phyloP scores from a whole-genome alignment of 2,888 invertebrate genomes.

The Drosophila nr. perissopoda region DNA sequence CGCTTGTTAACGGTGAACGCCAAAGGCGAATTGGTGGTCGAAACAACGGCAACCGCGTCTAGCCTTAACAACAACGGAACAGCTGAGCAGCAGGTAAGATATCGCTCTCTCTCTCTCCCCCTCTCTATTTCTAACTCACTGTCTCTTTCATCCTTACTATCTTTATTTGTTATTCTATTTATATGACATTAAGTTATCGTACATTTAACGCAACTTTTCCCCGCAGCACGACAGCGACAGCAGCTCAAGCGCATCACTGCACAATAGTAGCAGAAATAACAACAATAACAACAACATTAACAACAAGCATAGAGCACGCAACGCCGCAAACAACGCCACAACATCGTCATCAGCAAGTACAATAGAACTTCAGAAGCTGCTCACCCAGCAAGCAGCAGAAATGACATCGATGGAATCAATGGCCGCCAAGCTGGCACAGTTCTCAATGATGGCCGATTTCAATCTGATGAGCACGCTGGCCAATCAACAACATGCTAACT shows the following conservation, averaged over 20 bases:
- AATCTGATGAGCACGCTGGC: constrained; percentile 69
- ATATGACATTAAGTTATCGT: constrained; percentile 41
- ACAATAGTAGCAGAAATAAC: constrained; percentile 43
- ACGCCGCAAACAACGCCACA: constrained; percentile 33
- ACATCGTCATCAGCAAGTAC: constrained; percentile 38
- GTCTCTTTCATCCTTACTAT: not conserved
- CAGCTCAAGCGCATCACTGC: constrained; percentile 86
- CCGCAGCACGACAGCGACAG: constrained; percentile 87
- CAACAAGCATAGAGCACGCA: constrained; percentile 40
- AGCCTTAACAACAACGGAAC: constrained; percentile 35
- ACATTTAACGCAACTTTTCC: constrained; percentile 40
- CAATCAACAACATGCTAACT: constrained; percentile 78
- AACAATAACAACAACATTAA: constrained; percentile 29
- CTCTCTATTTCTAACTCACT: not conserved
- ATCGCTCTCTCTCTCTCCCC: not conserved
- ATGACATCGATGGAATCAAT: constrained; percentile 89
- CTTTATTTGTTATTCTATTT: not conserved
- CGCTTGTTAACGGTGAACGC: constrained; percentile 87
- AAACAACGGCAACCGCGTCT: constrained; percentile 82
- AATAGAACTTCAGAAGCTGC: constrained; percentile 75
- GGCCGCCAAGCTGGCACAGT: constrained; percentile 87
- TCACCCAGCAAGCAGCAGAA: constrained; percentile 83
- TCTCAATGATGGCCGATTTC: constrained; percentile 62
- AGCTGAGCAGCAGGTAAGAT: constrained; percentile 84
- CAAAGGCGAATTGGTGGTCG: constrained; percentile 85